Evolutionary conservation across 2,113 vertebrate species (phyloP).

Genomic region (Pardalotus punctatus): DNA sequence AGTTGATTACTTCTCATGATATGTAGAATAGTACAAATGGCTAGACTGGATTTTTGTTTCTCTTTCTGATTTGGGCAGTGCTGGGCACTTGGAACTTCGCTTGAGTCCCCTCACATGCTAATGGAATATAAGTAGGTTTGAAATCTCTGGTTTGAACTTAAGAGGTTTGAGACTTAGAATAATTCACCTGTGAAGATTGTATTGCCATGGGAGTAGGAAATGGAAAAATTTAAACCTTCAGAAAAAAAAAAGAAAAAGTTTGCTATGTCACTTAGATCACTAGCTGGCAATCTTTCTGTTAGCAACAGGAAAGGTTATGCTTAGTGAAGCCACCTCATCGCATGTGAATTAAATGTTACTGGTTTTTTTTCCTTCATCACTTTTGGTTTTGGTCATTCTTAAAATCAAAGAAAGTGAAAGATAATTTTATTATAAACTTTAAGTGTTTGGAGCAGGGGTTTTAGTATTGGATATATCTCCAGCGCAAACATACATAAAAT

Average conservation of each 20-base stretch:
- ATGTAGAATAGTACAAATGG: not conserved
- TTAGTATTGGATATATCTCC: not conserved
- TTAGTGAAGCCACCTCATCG: not conserved
- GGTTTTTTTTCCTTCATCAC: not conserved
- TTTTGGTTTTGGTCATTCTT: not conserved
- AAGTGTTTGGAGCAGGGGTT: not conserved
- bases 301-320: not conserved
- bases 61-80: not conserved
- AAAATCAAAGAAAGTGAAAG: not conserved
- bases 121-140: not conserved
- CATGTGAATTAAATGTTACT: not conserved
- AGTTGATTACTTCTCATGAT: not conserved
- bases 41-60: not conserved
- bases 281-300: not conserved
- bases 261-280: not conserved
- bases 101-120: not conserved
- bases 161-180: not conserved
- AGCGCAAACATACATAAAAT: not conserved
- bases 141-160: not conserved
- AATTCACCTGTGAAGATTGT: not conserved
- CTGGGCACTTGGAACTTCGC: not conserved
- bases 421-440: not conserved
- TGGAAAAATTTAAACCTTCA: not conserved
- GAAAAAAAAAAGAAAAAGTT: not conserved
- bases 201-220: not conserved